A percentile compares a stretch with the other conserved stretches of the same genome.
Evolutionary conservation across 2,113 vertebrate genomes (phyloP).

Genomic region (Motacilla alba): DNA sequence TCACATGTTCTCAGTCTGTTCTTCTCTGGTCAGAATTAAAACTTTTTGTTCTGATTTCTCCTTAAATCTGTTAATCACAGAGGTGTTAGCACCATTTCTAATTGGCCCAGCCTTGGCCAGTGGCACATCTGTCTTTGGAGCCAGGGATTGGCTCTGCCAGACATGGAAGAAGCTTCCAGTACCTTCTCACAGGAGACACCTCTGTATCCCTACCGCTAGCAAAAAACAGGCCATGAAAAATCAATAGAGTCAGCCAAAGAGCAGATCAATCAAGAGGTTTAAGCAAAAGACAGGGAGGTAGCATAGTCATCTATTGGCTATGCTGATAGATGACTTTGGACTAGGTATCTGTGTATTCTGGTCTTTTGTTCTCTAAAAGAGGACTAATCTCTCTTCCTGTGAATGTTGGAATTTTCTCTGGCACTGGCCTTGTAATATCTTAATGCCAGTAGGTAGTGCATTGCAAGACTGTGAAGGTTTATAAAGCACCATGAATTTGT

Average conservation of each 20-base stretch:
- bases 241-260: neutral
- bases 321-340: neutral
- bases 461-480: neutral
- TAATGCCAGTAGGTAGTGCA: neutral
- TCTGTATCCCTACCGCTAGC: fast-evolving
- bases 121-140: neutral
- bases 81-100: neutral
- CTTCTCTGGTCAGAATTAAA: neutral
- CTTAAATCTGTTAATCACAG: neutral
- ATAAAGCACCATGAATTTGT: neutral
- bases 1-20: neutral
- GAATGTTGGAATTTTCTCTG: neutral
- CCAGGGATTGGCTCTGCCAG: neutral
- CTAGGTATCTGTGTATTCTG: neutral
- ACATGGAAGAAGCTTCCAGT: neutral
- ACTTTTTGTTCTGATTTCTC: neutral
- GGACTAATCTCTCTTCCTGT: neutral
- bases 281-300: neutral
- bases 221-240: neutral
- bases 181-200: neutral
- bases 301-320: neutral
- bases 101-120: neutral
- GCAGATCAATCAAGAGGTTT: conserved; percentile 7
- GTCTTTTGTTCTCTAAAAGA: neutral
- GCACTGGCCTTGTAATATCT: neutral